These are phyloP conservation scores for Thera obeliscata DNA, from an alignment of 2,888 invertebrate genomes.

Conservation along the genomic window DNA sequence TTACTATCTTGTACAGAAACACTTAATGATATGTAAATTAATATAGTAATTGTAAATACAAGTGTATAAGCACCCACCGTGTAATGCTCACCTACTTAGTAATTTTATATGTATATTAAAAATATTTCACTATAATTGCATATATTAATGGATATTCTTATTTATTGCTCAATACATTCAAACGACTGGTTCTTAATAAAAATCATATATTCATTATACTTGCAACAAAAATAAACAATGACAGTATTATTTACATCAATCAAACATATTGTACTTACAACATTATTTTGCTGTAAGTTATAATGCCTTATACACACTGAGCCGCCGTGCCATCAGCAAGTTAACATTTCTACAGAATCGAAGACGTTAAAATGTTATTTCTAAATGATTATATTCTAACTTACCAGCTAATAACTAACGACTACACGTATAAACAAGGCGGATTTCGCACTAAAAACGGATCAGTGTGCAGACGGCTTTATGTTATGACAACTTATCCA, in stretches of 20 bases:
- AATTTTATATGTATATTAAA: constrained; percentile 12
- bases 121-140: constrained; percentile 9
- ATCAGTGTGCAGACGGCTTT: constrained; percentile 26
- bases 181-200: constrained; percentile 36
- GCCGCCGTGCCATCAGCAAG: constrained; percentile 23
- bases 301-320: constrained; percentile 37
- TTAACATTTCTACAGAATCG: constrained; percentile 40
- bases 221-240: constrained; percentile 44
- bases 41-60: constrained; percentile 54
- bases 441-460: constrained; percentile 22
- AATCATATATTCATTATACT: constrained; percentile 41
- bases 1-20: constrained; percentile 32
- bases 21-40: constrained; percentile 23
- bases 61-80: constrained; percentile 65
- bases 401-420: constrained; percentile 30
- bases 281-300: constrained; percentile 44
- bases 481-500: constrained; percentile 11
- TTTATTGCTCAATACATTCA: constrained; percentile 2
- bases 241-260: constrained; percentile 55
- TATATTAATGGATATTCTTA: background rate
- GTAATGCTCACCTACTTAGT: constrained; percentile 53
- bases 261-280: constrained; percentile 41
- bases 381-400: constrained; percentile 24
- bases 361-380: constrained; percentile 26
- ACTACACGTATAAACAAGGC: constrained; percentile 31